Percentiles rank a stretch among this genome's conserved stretches.
phyloP scores from a whole-genome alignment of 2,113 vertebrate genomes.

The Vombatus ursinus region DNA sequence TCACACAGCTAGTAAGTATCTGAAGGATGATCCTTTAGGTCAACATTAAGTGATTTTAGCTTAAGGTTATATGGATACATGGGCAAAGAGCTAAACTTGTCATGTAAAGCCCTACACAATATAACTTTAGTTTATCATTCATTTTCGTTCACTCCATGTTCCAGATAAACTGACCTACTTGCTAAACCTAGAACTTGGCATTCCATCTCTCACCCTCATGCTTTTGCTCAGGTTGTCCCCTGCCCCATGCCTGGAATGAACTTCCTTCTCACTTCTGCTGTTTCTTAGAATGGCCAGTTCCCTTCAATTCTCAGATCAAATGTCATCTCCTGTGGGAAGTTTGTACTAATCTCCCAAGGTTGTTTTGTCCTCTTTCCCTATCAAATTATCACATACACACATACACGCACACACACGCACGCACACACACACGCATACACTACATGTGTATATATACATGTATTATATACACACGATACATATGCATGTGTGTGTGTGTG shows the following conservation, averaged over 20 bases:
- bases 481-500: neutral
- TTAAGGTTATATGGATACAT: neutral
- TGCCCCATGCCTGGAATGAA: neutral
- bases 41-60: neutral
- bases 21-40: too few relatives aligned
- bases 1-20: neutral
- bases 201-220: neutral
- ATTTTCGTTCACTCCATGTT: neutral
- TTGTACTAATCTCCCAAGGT: neutral
- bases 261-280: neutral
- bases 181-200: neutral
- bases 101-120: neutral
- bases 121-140: neutral
- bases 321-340: neutral
- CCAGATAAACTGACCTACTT: neutral
- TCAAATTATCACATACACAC: too few relatives aligned
- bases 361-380: neutral
- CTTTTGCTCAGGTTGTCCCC: neutral
- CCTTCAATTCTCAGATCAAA: neutral
- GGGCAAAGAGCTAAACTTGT: neutral
- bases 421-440: accelerated
- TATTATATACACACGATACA: neutral
- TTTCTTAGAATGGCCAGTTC: neutral
- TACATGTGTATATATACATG: too few relatives aligned
- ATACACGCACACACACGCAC: too few relatives aligned